These are phyloP conservation scores for Lathronympha strigana DNA, from an alignment of 2,888 invertebrate species.

Conservation along the genomic window DNA sequence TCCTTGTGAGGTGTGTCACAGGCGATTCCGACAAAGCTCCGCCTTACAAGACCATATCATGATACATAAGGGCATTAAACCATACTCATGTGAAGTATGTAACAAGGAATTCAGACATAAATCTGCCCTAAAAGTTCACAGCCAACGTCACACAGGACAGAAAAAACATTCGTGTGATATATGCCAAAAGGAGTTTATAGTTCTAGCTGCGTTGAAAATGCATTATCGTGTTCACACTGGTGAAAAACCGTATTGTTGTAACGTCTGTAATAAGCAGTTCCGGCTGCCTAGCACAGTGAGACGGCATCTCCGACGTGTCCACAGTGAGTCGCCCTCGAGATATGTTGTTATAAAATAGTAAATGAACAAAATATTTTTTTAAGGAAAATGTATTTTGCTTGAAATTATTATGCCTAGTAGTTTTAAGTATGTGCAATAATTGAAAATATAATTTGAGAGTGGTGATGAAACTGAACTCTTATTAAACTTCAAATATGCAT, in stretches of 20 bases:
- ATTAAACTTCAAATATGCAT: too few species aligned
- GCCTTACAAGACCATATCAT: slow-evolving; percentile 24
- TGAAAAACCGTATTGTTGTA: slow-evolving; percentile 15
- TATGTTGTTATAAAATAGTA: slow-evolving; percentile 4
- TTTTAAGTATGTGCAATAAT: too few species aligned
- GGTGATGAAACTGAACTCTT: too few species aligned
- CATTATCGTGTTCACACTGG: slow-evolving; percentile 21
- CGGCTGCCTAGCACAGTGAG: slow-evolving; percentile 15
- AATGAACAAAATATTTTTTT: too few species aligned
- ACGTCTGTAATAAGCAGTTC: slow-evolving; percentile 7
- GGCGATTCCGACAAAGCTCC: slow-evolving; percentile 18
- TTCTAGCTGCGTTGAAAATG: slow-evolving; percentile 17
- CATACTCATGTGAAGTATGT: slow-evolving; percentile 6
- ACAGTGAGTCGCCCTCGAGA: slow-evolving; percentile 8
- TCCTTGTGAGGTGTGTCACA: slow-evolving; percentile 21
- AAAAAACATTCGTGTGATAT: slow-evolving; percentile 17
- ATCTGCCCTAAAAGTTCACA: slow-evolving; percentile 25
- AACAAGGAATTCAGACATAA: slow-evolving; percentile 19
- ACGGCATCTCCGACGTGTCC: slow-evolving; percentile 3
- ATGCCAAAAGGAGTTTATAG: slow-evolving; percentile 23
- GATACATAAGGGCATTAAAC: slow-evolving; percentile 15
- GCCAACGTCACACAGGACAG: slow-evolving; percentile 5
- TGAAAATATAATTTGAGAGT: too few species aligned
- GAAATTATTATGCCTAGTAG: too few species aligned
- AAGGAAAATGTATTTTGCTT: too few species aligned